Evolutionary conservation across 2,113 vertebrate species (phyloP).

Genomic region (Podarcis muralis): DNA sequence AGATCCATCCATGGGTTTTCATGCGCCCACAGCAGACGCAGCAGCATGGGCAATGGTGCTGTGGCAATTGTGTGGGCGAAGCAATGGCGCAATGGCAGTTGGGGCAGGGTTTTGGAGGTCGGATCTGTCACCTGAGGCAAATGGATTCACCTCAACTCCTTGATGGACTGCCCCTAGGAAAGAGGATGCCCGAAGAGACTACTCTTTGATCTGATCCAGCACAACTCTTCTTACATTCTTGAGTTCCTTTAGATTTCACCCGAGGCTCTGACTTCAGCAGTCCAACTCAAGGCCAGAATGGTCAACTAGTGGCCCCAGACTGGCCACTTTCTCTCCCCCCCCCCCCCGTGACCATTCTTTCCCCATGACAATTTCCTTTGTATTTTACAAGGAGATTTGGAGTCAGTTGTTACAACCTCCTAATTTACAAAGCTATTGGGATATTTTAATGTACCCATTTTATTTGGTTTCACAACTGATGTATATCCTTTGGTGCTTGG

Average conservation of each 20-base stretch:
- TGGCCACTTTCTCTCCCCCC: neutral
- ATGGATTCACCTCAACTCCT: too few species aligned
- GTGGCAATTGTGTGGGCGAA: too few species aligned
- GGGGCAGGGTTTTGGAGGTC: too few species aligned
- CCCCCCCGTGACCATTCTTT: neutral
- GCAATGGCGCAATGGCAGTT: too few species aligned
- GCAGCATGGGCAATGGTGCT: too few species aligned
- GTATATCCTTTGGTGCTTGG: constrained; percentile 49
- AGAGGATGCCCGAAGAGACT: too few species aligned
- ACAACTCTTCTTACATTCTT: too few species aligned
- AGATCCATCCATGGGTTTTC: too few species aligned
- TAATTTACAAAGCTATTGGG: constrained; percentile 52
- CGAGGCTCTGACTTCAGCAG: neutral
- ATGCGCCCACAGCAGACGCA: too few species aligned
- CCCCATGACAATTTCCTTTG: neutral
- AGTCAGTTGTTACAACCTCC: neutral
- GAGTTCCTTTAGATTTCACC: neutral
- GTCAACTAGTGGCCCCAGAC: neutral
- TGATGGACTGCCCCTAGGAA: too few species aligned
- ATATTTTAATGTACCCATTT: constrained; percentile 55
- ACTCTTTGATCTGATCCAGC: too few species aligned
- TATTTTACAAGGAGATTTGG: neutral
- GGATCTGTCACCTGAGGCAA: too few species aligned
- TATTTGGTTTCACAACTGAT: constrained; percentile 32
- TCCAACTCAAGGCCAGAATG: neutral